Evolutionary conservation across 2,113 vertebrate genomes (phyloP).

Genomic region (Oreochromis aureus): DNA sequence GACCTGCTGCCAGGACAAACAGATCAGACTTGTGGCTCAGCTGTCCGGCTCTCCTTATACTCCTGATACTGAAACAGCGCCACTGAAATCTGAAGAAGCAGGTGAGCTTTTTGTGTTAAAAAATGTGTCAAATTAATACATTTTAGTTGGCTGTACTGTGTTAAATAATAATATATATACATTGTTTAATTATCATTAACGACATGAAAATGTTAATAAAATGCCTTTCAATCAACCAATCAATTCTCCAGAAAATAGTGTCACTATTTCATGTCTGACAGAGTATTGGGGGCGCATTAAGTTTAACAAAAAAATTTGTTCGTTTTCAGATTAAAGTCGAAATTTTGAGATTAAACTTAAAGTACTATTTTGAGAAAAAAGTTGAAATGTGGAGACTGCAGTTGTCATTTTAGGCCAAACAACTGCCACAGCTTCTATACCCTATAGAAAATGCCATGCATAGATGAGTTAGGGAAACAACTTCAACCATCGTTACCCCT

Average conservation of each 20-base stretch:
- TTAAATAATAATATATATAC: background rate
- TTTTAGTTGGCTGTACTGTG: background rate
- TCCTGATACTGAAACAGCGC: background rate
- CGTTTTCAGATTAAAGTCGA: background rate
- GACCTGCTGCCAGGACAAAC: background rate
- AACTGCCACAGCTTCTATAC: too few species aligned
- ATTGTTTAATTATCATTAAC: background rate
- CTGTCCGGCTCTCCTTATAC: background rate
- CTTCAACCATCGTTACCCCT: background rate
- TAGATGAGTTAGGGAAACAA: background rate
- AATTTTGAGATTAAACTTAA: background rate
- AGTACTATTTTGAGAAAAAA: background rate
- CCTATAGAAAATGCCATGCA: background rate
- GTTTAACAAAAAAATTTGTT: background rate
- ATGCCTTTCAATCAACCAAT: background rate
- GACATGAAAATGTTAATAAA: background rate
- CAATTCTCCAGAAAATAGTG: background rate
- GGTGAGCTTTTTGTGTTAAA: background rate
- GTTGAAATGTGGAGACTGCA: background rate
- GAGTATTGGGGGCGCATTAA: background rate
- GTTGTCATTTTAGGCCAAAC: background rate
- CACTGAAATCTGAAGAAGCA: background rate
- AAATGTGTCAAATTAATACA: background rate
- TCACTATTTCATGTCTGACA: background rate
- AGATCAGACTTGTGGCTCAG: rapidly evolving